Evolutionary conservation across 1,140 invertebrate species (phyloP).

Genomic region (Doryteuthis pealeii): DNA sequence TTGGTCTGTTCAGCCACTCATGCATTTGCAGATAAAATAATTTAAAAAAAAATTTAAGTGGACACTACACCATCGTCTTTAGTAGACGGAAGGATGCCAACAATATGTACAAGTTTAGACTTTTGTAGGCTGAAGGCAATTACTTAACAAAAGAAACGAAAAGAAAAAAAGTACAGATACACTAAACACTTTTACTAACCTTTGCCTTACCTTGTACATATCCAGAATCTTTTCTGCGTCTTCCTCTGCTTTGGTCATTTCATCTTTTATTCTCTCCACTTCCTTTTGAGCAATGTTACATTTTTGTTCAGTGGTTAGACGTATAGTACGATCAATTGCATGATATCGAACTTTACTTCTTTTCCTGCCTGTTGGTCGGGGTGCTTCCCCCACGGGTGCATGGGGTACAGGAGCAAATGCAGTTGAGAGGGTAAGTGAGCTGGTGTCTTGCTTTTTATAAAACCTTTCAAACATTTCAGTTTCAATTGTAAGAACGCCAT

Average conservation of each 20-base stretch:
- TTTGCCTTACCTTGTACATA: conserved; percentile 49
- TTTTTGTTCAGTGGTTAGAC: conserved; percentile 58
- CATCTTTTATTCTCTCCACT: conserved; percentile 58
- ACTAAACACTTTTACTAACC: too few species aligned
- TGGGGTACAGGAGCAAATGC: conserved; percentile 11
- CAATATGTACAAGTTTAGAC: too few species aligned
- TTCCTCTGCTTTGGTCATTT: conserved; percentile 53
- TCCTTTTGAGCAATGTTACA: conserved; percentile 60
- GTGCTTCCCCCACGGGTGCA: conserved; percentile 35
- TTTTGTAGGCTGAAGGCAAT: too few species aligned
- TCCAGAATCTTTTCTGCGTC: conserved; percentile 59
- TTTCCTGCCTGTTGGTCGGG: conserved; percentile 42
- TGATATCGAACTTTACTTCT: conserved; percentile 54
- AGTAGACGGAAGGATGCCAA: too few species aligned
- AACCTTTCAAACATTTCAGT: conserved; percentile 61
- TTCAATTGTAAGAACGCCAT: conserved; percentile 56
- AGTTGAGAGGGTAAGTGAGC: conserved; percentile 14
- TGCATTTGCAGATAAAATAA: too few species aligned
- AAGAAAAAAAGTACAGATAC: too few species aligned
- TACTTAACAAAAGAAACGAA: too few species aligned
- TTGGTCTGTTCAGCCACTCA: too few species aligned
- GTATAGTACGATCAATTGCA: conserved; percentile 49
- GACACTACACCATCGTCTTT: too few species aligned
- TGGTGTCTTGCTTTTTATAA: conserved; percentile 29
- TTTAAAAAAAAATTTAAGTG: too few species aligned